These are phyloP conservation scores for Apodemia mormo DNA, from an alignment of 2,888 invertebrate species.

Conservation along the genomic window DNA sequence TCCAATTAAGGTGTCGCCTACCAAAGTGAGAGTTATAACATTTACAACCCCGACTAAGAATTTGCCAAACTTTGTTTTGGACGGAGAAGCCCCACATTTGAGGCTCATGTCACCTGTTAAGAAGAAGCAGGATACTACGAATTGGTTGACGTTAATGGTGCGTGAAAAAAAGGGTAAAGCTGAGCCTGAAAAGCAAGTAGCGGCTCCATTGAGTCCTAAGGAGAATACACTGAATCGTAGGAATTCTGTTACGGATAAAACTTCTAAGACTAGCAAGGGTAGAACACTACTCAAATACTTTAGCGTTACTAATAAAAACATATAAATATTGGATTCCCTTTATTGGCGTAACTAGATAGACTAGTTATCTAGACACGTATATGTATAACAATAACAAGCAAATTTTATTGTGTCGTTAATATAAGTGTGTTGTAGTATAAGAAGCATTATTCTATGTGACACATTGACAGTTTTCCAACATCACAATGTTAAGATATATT, in stretches of 20 bases:
- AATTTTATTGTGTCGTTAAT: too few species aligned
- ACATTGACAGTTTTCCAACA: too few species aligned
- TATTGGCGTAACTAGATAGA: background rate
- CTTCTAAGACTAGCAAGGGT: slow-evolving; percentile 50
- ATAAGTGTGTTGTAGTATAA: too few species aligned
- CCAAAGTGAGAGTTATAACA: slow-evolving; percentile 49
- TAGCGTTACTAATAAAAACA: slow-evolving; percentile 51
- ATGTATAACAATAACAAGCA: too few species aligned
- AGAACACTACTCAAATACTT: slow-evolving; percentile 66
- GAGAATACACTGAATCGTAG: slow-evolving; percentile 52
- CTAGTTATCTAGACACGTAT: too few species aligned
- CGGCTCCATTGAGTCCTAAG: slow-evolving; percentile 52
- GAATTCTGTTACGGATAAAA: slow-evolving; percentile 52
- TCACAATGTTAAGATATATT: too few species aligned
- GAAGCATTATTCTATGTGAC: too few species aligned
- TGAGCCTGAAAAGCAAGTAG: slow-evolving; percentile 30
- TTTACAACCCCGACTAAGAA: slow-evolving; percentile 84
- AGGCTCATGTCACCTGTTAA: slow-evolving; percentile 86
- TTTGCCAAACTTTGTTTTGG: slow-evolving; percentile 88
- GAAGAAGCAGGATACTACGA: slow-evolving; percentile 82
- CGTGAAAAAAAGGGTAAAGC: slow-evolving; percentile 45
- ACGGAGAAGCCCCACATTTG: slow-evolving; percentile 89
- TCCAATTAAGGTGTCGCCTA: slow-evolving; percentile 48
- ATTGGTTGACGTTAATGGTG: slow-evolving; percentile 84
- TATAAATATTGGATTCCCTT: slow-evolving; percentile 30